Base-by-base conservation (phyloP, 1,140 invertebrate species). In the Drosophila repleta region DNA sequence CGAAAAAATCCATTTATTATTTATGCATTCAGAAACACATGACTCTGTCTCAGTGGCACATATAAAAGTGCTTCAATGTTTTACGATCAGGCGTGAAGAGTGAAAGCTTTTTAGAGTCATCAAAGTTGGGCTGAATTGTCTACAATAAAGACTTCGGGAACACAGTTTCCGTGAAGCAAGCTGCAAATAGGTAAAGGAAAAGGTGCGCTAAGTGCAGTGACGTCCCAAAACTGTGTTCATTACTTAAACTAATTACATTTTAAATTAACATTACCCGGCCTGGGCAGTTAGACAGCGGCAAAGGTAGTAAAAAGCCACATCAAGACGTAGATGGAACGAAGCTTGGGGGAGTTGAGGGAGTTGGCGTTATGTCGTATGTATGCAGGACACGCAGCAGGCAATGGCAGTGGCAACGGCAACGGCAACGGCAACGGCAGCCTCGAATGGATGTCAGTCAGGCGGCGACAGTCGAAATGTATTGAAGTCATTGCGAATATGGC, bases 201-300 rank as follows among this genome's bases (percentile, higher is more conserved):
- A 79, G 70, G 55, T 63, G 55, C 48, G 68, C 62, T 52, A 55
- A 70, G 67, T 66, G 57, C 56, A 53, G 45, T 46, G 67, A 66
- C 64, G 65, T 51, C 72, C 72, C 62, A 74, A 82, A 87, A 88
- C 79, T 88, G 56, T 76, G 83, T 87, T 87, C 83, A 87, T 88
- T 88, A 88, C 83, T 88, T 88, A 88, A 88, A 83, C 83, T 88
- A 88, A 88, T 88, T 88, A 88, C 83, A 88, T 88, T 88, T 88
- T 88, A 88, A 88, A 83, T 88, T 79, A 87, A 88, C 83, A 82
- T 88, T 79, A 79, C 61, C 51, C 64, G 43, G 58, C 63, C 71
- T 21, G 71, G 79, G 49, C 77, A 85, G 82, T 81, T 63, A 74
- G 66, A 62, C 66, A 64, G 51, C 26, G 41, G 35, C 45, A 62